Conservation (phyloP, 2,888 invertebrate species). For the Xestia xanthographa region DNA sequence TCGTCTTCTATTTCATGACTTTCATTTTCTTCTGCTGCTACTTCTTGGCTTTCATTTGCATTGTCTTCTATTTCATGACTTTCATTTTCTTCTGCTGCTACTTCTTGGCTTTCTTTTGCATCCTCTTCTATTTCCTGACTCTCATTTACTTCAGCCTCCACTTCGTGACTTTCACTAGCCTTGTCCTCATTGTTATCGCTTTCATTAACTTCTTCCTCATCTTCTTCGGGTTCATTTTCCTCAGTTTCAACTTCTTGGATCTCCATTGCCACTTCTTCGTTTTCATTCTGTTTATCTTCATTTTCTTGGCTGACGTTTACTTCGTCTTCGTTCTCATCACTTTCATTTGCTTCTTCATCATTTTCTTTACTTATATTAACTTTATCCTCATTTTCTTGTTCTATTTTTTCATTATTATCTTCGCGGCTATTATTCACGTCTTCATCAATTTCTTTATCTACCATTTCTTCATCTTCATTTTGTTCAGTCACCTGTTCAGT, state of each 20-base stretch:
- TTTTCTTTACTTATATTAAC: slow-evolving; percentile 6
- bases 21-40: slow-evolving; percentile 37
- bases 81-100: slow-evolving; percentile 35
- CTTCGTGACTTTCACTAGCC: slow-evolving; percentile 39
- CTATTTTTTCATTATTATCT: slow-evolving; percentile 4
- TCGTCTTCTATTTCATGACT: slow-evolving; percentile 18
- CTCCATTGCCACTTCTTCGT: slow-evolving; percentile 8
- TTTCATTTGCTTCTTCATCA: slow-evolving; percentile 10
- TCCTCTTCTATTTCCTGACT: slow-evolving; percentile 14
- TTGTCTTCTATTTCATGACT: slow-evolving; percentile 13
- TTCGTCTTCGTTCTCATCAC: slow-evolving; percentile 22
- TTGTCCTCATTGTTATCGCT: slow-evolving; percentile 26
- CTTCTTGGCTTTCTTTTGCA: slow-evolving; percentile 41
- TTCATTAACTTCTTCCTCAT: slow-evolving; percentile 31
- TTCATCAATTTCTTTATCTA: slow-evolving; percentile 20
- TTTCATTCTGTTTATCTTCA: slow-evolving; percentile 33
- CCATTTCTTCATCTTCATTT: slow-evolving; percentile 14
- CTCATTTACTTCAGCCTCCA: slow-evolving; percentile 36
- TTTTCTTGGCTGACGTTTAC: slow-evolving; percentile 42
- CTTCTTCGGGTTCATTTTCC: slow-evolving; percentile 39
- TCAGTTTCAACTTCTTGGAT: slow-evolving; percentile 33
- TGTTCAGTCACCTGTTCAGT: slow-evolving; percentile 23
- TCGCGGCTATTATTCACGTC: slow-evolving; percentile 11
- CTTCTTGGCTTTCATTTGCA: slow-evolving; percentile 42
- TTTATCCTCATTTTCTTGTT: slow-evolving; percentile 23